These are phyloP conservation scores for Hedya salicella DNA, from an alignment of 2,888 invertebrate genomes.

Conservation along the genomic window DNA sequence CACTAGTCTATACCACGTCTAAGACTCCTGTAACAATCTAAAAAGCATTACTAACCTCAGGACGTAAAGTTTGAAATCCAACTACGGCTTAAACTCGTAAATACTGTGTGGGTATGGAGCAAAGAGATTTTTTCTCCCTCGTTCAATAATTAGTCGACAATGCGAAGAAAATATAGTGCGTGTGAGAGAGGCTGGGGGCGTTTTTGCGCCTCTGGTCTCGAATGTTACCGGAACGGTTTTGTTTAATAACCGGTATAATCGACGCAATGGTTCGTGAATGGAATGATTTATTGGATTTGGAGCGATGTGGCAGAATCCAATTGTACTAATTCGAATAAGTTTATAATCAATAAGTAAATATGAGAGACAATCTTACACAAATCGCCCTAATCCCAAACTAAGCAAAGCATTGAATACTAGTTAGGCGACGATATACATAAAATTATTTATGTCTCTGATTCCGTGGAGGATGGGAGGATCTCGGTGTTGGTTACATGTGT, in stretches of 20 bases:
- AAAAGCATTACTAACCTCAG: neutral
- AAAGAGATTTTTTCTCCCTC: slow-evolving; percentile 27
- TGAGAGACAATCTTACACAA: too few relatives aligned
- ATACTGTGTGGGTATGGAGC: slow-evolving; percentile 27
- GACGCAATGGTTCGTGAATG: slow-evolving; percentile 31
- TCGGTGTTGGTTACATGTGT: too few relatives aligned
- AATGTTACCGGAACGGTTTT: slow-evolving; percentile 40
- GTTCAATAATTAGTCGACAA: slow-evolving; percentile 39
- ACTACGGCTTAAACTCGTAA: slow-evolving; percentile 12
- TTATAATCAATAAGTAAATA: too few relatives aligned
- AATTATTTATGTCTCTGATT: too few relatives aligned
- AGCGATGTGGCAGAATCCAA: slow-evolving; percentile 12
- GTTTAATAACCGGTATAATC: slow-evolving; percentile 43
- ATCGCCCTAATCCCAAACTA: too few relatives aligned
- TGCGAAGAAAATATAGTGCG: slow-evolving; percentile 37
- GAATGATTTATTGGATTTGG: slow-evolving; percentile 27
- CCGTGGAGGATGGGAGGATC: too few relatives aligned
- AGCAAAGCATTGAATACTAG: too few relatives aligned
- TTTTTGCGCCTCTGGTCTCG: slow-evolving; percentile 35
- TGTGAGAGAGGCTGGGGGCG: slow-evolving; percentile 18
- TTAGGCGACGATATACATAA: too few relatives aligned
- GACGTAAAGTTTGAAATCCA: neutral
- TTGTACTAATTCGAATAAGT: too few relatives aligned
- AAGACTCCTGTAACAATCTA: neutral
- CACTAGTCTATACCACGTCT: slow-evolving; percentile 22